Conservation (phyloP, 2,797 vertebrate species). For the Vespertilio murinus region DNA sequence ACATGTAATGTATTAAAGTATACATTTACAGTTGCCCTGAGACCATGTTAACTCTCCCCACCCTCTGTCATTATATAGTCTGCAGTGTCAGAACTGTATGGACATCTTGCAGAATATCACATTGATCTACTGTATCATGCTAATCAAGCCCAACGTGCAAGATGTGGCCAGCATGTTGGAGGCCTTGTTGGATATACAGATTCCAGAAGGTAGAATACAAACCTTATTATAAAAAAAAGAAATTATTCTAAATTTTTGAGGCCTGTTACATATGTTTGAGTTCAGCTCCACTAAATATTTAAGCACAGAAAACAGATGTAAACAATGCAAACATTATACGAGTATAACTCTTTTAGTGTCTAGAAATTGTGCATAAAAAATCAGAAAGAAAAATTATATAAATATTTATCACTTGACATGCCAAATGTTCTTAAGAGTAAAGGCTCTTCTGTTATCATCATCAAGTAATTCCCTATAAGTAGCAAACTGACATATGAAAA, state of each 20-base stretch:
- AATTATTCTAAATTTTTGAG: neutral
- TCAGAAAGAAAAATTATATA: neutral
- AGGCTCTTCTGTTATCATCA: neutral
- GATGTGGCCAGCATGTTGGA: neutral
- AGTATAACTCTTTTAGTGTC: neutral
- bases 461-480: neutral
- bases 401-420: neutral
- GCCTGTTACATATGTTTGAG: neutral
- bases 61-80: neutral
- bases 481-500: neutral
- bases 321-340: neutral
- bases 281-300: neutral
- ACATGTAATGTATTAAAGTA: neutral
- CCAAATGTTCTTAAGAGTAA: neutral
- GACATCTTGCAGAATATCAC: neutral
- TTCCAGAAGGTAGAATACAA: neutral
- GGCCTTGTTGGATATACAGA: neutral
- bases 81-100: neutral
- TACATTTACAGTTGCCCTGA: neutral
- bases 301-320: neutral
- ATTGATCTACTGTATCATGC: neutral
- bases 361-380: neutral
- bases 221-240: neutral
- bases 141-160: neutral
- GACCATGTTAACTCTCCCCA: neutral